Evolutionary conservation across 2,113 vertebrate genomes (phyloP), one percentile per base, ranked within the genome.

Genomic region (Turdus rufiventris): DNA sequence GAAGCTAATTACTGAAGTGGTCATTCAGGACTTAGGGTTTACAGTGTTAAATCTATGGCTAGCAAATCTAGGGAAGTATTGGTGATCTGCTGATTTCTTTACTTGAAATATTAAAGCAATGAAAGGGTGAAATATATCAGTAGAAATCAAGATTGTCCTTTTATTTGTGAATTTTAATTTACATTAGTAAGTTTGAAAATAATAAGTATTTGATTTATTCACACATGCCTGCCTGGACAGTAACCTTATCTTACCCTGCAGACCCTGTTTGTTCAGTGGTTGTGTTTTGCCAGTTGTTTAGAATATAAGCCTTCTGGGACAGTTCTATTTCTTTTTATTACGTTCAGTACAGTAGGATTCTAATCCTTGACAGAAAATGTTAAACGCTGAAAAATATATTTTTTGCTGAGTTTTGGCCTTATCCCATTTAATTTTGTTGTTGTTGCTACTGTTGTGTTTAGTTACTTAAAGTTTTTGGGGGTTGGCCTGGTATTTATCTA

Each of bases 161-260:
- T 62, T 66, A 81, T 88, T 89, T 45, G 31, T 87, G 29, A 74
- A 82, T 65, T 94, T 89, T 95, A 87, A 45, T 88, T 92, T 93
- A 50, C 4, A 18, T 36, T 87, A 89, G 31, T 68, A 91, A 54
- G 6, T 17, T 51, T 91, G 56, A 93, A 86, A 82, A 92, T 79
- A 18, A 65, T 85, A 88, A 90, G 79, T 42, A 65, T 36, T 28
- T 53, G 38, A 65, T 88, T 81, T 65, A 45, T 56, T 58, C 36
- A 79, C 29, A 77, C 34, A n/a, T 38, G 20, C 3, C 31, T 78
- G 48, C 40, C 45, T 48, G 57, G n/a, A 61, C 65, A 80, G 24
- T 63, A 89, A 80, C 40, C 11, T 87, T 85, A 79, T 85, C 85
- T 93, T 72, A 34, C 29, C 20, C 45, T 85, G 57, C 66, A 94